phyloP scores from a whole-genome alignment of 2,888 invertebrate genomes.

The Papilio elwesi region DNA sequence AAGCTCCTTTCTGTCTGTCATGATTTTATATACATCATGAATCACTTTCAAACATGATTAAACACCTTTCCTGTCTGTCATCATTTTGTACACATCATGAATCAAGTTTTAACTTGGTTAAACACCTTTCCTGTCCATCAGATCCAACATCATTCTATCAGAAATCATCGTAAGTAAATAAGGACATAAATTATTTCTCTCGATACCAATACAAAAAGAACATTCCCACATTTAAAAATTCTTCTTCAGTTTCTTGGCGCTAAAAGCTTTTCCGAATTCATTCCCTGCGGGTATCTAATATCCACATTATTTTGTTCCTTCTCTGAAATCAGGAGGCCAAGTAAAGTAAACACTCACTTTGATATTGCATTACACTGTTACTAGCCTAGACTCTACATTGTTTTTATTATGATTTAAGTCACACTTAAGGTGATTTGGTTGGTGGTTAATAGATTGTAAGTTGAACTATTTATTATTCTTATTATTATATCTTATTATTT shows the following conservation, averaged over 20 bases:
- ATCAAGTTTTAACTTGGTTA: no score
- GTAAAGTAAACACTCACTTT: slow-evolving; percentile 10
- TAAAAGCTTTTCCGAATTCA: slow-evolving; percentile 36
- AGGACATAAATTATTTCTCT: neutral
- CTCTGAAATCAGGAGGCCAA: slow-evolving; percentile 19
- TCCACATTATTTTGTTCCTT: slow-evolving; percentile 33
- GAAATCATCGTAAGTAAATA: neutral
- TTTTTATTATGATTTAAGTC: neutral
- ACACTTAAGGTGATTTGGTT: no score
- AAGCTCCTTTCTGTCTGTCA: no score
- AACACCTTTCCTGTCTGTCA: no score
- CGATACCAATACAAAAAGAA: slow-evolving; percentile 4
- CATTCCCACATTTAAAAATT: slow-evolving; percentile 28
- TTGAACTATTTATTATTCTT: neutral
- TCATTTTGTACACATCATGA: no score
- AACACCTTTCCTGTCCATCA: no score
- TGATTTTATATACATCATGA: no score
- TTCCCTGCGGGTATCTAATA: slow-evolving; percentile 36
- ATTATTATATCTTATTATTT: neutral
- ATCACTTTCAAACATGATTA: no score
- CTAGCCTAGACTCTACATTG: neutral
- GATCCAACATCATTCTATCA: no score
- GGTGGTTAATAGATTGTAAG: neutral
- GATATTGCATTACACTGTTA: slow-evolving; percentile 18
- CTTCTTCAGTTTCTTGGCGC: slow-evolving; percentile 30